Conservation (phyloP, 2,888 invertebrate species). For the Sesamia inferens region DNA sequence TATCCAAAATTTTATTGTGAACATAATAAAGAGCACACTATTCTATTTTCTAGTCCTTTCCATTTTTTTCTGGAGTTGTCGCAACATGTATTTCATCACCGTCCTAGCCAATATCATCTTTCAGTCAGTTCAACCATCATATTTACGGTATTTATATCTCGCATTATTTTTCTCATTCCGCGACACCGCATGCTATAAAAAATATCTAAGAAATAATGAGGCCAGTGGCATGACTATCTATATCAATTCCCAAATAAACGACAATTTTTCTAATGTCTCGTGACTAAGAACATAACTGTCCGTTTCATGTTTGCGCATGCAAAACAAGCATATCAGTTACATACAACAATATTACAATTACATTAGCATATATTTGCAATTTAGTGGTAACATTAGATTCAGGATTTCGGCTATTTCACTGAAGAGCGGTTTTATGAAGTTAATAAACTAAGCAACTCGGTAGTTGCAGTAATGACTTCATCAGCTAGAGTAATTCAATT, state of each 20-base stretch:
- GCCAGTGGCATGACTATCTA: neutral
- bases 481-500: neutral
- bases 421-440: neutral
- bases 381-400: constrained; percentile 18
- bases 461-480: neutral
- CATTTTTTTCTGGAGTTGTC: neutral
- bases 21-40: no score
- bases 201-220: neutral
- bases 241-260: neutral
- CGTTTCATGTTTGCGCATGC: constrained; percentile 16
- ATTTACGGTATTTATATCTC: neutral
- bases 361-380: constrained; percentile 53
- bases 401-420: constrained; percentile 17
- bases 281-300: constrained; percentile 14
- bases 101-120: neutral
- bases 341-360: constrained; percentile 30
- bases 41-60: neutral
- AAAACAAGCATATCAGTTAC: constrained; percentile 44
- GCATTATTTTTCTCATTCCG: neutral
- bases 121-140: neutral
- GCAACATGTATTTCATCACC: neutral
- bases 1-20: no score
- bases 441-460: constrained; percentile 4
- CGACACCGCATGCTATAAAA: neutral
- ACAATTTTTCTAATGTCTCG: constrained; percentile 7